phyloP scores from a whole-genome alignment of 2,113 vertebrate genomes.

The Gnathonemus echidnorhynchus region DNA sequence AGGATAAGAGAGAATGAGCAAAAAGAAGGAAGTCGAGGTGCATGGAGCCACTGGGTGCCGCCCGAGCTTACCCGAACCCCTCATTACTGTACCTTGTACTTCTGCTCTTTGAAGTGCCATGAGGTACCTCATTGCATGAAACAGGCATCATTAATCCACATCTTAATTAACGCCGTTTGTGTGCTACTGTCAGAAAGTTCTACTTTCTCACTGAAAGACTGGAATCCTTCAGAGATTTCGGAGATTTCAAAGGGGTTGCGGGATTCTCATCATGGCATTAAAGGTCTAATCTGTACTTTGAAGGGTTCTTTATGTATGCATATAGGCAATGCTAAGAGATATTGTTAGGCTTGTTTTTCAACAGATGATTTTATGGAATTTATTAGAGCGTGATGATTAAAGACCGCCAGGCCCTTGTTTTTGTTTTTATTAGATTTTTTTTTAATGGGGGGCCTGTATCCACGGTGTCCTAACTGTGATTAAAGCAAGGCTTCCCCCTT shows the following conservation, averaged over 20 bases:
- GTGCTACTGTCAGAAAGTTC: conserved; percentile 60
- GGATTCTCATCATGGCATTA: neutral
- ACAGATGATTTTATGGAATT: neutral
- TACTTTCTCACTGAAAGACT: conserved; percentile 54
- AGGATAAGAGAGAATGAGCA: neutral
- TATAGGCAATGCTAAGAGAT: neutral
- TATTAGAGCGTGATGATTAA: neutral
- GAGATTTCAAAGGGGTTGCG: conserved; percentile 41
- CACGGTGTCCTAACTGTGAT: conserved; percentile 29
- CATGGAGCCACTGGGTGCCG: conserved; percentile 25
- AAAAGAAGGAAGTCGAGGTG: neutral
- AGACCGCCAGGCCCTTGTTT: neutral
- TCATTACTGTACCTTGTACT: conserved; percentile 64
- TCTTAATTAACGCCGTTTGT: conserved; percentile 65
- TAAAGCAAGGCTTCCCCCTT: conserved; percentile 30
- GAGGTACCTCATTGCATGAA: conserved; percentile 65
- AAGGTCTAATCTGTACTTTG: conserved; percentile 1
- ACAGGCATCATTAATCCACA: conserved; percentile 68
- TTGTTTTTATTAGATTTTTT: neutral
- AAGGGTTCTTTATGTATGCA: neutral
- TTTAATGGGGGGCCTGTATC: conserved; percentile 10
- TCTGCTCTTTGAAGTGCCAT: conserved; percentile 67
- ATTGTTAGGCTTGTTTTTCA: neutral
- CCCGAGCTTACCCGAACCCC: conserved; percentile 44
- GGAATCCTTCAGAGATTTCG: conserved; percentile 49